Evolutionary conservation across 2,797 vertebrate genomes (phyloP).

Genomic region (Enoplosus armatus): DNA sequence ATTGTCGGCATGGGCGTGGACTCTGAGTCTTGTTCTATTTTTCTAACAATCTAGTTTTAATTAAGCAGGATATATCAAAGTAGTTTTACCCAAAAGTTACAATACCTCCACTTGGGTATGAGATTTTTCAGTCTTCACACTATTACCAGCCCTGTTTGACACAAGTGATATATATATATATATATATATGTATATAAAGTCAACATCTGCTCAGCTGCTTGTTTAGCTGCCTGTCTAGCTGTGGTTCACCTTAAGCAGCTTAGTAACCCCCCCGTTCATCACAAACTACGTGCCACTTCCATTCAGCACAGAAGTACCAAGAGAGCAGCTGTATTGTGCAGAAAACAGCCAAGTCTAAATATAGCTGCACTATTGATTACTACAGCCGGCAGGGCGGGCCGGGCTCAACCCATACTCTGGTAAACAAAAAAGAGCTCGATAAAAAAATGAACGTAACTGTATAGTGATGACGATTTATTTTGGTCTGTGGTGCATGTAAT

Average conservation of each 20-base stretch:
- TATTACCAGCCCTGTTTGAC: background rate
- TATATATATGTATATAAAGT: no score
- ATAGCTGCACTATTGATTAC: slow-evolving; percentile 78
- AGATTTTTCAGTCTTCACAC: background rate
- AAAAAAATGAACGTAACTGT: slow-evolving; percentile 38
- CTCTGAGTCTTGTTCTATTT: no score
- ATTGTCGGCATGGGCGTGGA: background rate
- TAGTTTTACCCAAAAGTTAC: background rate
- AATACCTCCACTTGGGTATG: background rate
- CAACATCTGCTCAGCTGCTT: background rate
- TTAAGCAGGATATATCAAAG: background rate
- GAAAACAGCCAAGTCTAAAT: slow-evolving; percentile 66
- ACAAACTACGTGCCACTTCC: slow-evolving; percentile 21
- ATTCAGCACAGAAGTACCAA: slow-evolving; percentile 25
- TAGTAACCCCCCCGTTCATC: slow-evolving; percentile 10
- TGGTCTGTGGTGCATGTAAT: slow-evolving; percentile 32
- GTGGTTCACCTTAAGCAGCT: background rate
- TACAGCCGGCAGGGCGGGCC: slow-evolving; percentile 40
- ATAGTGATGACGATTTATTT: slow-evolving; percentile 42
- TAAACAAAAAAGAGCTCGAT: slow-evolving; percentile 43
- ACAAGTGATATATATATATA: no score
- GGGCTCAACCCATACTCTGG: slow-evolving; percentile 47
- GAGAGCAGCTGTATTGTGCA: slow-evolving; percentile 55
- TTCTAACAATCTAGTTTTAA: background rate
- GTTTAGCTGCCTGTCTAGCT: background rate